Evolutionary conservation across 2,797 vertebrate species (phyloP).

Genomic region (Neostethus bicornis): DNA sequence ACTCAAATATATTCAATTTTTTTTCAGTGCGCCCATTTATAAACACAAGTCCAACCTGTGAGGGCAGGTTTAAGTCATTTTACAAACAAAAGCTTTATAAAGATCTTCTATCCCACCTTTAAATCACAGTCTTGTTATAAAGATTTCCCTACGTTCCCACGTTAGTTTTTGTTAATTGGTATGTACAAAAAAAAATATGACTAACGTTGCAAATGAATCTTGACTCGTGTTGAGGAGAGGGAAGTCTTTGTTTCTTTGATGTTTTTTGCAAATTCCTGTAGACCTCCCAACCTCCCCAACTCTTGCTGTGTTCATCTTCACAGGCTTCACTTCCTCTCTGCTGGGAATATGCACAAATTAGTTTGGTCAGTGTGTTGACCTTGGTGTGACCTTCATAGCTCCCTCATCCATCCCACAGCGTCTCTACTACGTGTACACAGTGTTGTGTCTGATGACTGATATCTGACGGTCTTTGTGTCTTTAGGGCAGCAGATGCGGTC

Average conservation of each 20-base stretch:
- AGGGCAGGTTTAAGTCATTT: too few relatives aligned
- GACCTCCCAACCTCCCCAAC: slow-evolving; percentile 3
- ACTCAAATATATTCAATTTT: too few relatives aligned
- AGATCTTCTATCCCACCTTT: too few relatives aligned
- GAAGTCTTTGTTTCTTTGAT: slow-evolving; percentile 49
- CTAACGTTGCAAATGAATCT: not conserved
- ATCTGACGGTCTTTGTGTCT: slow-evolving; percentile 64
- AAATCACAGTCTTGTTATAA: too few relatives aligned
- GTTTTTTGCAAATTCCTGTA: slow-evolving; percentile 34
- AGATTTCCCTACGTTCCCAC: too few relatives aligned
- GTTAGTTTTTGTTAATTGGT: slow-evolving; percentile 24
- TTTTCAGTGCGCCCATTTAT: too few relatives aligned
- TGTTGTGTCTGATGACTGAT: slow-evolving; percentile 63
- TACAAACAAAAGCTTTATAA: too few relatives aligned
- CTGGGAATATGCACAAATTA: slow-evolving; percentile 42
- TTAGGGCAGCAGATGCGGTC: slow-evolving; percentile 97
- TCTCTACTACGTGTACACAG: slow-evolving; percentile 5
- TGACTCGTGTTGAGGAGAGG: not conserved
- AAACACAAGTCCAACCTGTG: too few relatives aligned
- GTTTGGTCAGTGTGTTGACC: slow-evolving; percentile 58
- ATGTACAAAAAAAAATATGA: slow-evolving; percentile 6
- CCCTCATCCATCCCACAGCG: slow-evolving; percentile 29
- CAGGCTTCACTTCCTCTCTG: slow-evolving; percentile 35
- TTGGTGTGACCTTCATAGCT: slow-evolving; percentile 61
- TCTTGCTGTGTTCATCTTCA: slow-evolving; percentile 34